Base-by-base conservation (phyloP, 2,797 vertebrate species). In the Coregonus sp. region DNA sequence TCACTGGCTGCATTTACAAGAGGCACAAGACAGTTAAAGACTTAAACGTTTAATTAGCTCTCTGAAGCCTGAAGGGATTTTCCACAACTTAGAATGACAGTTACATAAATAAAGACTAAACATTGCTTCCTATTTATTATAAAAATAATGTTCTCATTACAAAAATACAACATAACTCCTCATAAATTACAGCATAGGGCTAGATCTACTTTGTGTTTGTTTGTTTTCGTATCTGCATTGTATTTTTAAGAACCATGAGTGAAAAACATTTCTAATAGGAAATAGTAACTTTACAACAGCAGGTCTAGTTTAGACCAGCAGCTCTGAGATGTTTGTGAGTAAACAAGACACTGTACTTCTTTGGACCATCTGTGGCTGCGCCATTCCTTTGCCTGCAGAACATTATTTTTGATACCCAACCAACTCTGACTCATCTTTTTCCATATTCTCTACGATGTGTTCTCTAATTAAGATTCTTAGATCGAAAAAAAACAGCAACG, bases 391-490 rank as follows among this genome's bases (percentile, higher is more conserved):
- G 1, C n/a, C 35, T 75, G 25, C 79, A 54, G 51, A 59, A 12
- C 54, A 72, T 33, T 74, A 5, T 61, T 35, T 31, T 16, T 70
- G 6, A 40, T 56, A 84, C 75, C 50, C 74, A 81, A 80, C 72
- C 29, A 31, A 82, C 80, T 83, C 75, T 89, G 89, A 90, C 83
- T 86, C 81, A 85, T 88, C 85, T 82, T 88, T 81, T 89, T 88
- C 82, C 80, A 84, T 84, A 89, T 91, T 89, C 84, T 86, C 82
- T 76, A 3, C 75, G 72, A 74, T 69, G 76, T 84, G 85, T 86
- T 88, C 89, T 91, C 81, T 91, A 91, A 90, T 90, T 90, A 89
- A 76, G 87, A 89, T 85, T 86, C 82, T 82, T 84, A 68, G 73
- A 78, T 71, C 71, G 25, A 25, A 25, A 25, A 25, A 25, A 51